These are phyloP conservation scores for Hylyphantes graminicola DNA, from an alignment of 1,140 invertebrate species.

Conservation along the genomic window DNA sequence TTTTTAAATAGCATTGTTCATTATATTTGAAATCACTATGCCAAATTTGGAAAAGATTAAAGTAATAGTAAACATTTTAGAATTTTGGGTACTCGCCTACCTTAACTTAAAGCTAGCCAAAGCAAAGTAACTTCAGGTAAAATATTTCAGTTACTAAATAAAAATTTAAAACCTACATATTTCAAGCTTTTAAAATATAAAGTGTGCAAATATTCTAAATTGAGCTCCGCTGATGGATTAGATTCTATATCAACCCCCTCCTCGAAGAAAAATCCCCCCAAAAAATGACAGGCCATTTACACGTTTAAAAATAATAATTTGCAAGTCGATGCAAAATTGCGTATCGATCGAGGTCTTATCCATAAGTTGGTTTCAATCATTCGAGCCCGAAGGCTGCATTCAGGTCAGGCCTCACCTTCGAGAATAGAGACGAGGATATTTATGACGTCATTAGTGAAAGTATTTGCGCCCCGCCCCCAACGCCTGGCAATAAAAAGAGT, in stretches of 20 bases:
- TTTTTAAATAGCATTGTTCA: too few relatives aligned
- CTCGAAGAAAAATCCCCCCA: too few relatives aligned
- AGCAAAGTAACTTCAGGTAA: too few relatives aligned
- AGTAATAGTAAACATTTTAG: too few relatives aligned
- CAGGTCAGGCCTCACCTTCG: conserved; percentile 36
- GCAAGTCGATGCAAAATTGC: neutral
- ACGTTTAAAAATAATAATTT: neutral
- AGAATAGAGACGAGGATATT: conserved; percentile 46
- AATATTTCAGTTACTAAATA: neutral
- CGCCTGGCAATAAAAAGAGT: neutral
- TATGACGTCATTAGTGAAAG: conserved; percentile 56
- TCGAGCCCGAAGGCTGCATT: conserved; percentile 36
- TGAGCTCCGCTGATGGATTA: neutral
- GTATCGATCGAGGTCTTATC: neutral
- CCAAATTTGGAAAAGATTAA: too few relatives aligned
- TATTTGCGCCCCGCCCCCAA: conserved; percentile 34
- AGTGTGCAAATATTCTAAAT: neutral
- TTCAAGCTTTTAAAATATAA: neutral
- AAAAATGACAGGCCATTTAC: neutral
- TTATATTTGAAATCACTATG: too few relatives aligned
- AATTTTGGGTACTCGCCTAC: too few relatives aligned
- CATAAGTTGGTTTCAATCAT: conserved; percentile 23
- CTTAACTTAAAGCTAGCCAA: too few relatives aligned
- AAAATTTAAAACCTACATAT: neutral
- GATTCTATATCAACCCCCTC: neutral